Evolutionary conservation across 2,113 vertebrate species (phyloP).

Genomic region (Meleagris gallopavo): DNA sequence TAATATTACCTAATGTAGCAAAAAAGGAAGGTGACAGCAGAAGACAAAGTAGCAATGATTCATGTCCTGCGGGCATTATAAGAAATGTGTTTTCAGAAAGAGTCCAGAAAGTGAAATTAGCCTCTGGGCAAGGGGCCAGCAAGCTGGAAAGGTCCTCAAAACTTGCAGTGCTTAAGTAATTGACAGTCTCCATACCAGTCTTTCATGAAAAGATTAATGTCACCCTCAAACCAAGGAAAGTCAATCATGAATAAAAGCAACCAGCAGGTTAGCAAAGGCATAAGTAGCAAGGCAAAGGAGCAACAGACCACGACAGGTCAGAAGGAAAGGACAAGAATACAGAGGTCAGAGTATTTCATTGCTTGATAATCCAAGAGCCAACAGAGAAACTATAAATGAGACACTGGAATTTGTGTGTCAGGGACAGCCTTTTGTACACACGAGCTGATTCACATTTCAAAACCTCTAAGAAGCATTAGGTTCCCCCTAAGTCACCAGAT

Average conservation of each 20-base stretch:
- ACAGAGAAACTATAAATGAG: not conserved
- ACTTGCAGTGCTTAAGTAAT: not conserved
- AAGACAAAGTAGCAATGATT: not conserved
- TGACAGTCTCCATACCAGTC: not conserved
- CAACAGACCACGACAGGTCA: rapidly evolving
- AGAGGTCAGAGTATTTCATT: not conserved
- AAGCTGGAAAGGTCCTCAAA: not conserved
- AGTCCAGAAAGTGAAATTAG: not conserved
- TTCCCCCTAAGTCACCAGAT: not conserved
- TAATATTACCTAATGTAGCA: not conserved
- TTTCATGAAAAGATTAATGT: not conserved
- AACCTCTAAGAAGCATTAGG: not conserved
- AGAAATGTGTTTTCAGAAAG: not conserved
- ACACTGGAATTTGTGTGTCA: not conserved
- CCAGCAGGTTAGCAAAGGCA: not conserved
- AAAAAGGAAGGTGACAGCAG: not conserved
- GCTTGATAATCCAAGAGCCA: not conserved
- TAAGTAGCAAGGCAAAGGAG: not conserved
- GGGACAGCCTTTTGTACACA: not conserved
- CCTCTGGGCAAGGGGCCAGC: constrained; percentile 5
- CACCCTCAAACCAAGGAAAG: not conserved
- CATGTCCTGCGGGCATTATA: not conserved
- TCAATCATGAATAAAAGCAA: not conserved
- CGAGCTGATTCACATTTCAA: not conserved
- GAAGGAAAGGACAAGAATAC: not conserved